Evolutionary conservation across 2,113 vertebrate species (phyloP), one percentile per base, ranked within the genome.

Genomic region (Morone saxatilis): DNA sequence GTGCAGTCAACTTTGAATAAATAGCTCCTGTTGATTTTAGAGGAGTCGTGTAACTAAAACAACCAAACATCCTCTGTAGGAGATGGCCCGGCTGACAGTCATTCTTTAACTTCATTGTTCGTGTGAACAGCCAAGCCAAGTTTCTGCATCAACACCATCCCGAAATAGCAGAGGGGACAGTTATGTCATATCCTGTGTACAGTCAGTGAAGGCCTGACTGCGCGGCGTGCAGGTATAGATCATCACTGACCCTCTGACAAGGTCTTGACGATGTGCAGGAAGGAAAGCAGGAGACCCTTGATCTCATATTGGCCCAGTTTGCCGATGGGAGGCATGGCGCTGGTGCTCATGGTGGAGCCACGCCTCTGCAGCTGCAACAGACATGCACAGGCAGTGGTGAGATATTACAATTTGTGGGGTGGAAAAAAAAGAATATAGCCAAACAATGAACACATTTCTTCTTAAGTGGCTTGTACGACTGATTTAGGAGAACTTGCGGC

Each of bases 291-390:
- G 31, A 99, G 97, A 0, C 95, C 97, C 79, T 94, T 96, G 87
- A 98, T 96, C 93, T 99, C 98, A 40, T 98, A 97, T n/a, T 93
- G 95, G 71, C 98, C 97, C 90, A 99, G 89, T 19, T 96, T 92
- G 82, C 96, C 93, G 81, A 94, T 17, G 90, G 96, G 95, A 1
- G 97, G 96, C 60, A 96, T 0, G 0, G 88, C 43, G 71, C 90
- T 90, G 80, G 90, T 96, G 93, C 94, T 97, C 88, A 97, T 96
- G 5, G 96, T 95, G 81, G 88, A 94, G 61, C 82, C 45, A 0
- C 93, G 93, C 40, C 93, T 85, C 76, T 93, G 92, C 69, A 94
- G 84, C 92, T 93, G 87, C 5, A 69, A 1, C 31, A 31, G 2
- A 31, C 31, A 54, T 9, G 70, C 50, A 31, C 1, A 4, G 43